Evolutionary conservation across 2,888 invertebrate genomes (phyloP).

Genomic region (Machimus rusticus): DNA sequence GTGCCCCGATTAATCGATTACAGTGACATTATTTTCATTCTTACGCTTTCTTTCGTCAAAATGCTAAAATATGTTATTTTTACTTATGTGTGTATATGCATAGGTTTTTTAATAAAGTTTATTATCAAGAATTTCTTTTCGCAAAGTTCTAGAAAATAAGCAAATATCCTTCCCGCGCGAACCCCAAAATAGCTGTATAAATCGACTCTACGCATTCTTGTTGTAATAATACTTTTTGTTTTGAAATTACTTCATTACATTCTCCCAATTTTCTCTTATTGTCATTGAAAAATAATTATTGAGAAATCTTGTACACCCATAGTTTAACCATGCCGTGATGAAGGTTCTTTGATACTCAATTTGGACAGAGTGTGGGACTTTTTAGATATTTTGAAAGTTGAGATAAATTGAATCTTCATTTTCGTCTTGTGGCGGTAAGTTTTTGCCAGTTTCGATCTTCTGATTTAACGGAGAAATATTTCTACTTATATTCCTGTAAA

Average conservation of each 20-base stretch:
- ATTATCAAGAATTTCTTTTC: too few species aligned
- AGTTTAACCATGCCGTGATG: not conserved
- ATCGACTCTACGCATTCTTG: too few species aligned
- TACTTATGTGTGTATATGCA: too few species aligned
- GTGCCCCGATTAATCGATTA: too few species aligned
- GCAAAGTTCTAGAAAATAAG: too few species aligned
- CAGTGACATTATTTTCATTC: too few species aligned
- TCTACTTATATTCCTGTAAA: not conserved
- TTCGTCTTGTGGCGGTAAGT: not conserved
- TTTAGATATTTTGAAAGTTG: not conserved
- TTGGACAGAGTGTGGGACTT: not conserved
- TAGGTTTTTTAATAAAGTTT: too few species aligned
- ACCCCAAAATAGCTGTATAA: too few species aligned
- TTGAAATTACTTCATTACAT: not conserved
- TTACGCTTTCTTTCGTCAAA: too few species aligned
- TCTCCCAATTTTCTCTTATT: not conserved
- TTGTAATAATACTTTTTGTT: too few species aligned
- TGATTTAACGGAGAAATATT: not conserved
- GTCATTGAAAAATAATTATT: not conserved
- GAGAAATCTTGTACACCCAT: not conserved
- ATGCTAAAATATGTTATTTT: too few species aligned
- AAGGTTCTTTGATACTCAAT: not conserved
- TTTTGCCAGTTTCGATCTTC: not conserved
- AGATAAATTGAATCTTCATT: not conserved
- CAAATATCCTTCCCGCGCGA: too few species aligned